A percentile compares a stretch with the other conserved stretches of the same genome.
Conservation (phyloP, 2,888 invertebrate genomes). For the Heliothis peltigera region DNA sequence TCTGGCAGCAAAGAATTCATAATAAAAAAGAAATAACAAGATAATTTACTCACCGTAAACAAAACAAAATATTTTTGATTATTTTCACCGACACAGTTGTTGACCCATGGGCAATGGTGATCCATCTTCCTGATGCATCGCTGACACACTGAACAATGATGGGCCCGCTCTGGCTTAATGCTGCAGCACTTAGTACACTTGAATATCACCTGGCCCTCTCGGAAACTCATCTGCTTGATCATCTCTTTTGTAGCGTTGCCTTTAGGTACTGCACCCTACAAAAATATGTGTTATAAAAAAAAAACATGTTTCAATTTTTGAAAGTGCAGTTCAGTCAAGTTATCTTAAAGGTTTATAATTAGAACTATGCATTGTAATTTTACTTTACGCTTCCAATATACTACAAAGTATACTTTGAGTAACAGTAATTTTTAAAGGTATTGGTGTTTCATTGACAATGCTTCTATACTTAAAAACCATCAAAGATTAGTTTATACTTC, state of each 20-base stretch:
- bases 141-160: constrained; percentile 98
- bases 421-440: too few relatives aligned
- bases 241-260: constrained; percentile 98
- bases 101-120: constrained; percentile 97
- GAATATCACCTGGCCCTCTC: constrained; percentile 97
- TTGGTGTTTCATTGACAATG: too few relatives aligned
- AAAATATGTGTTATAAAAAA: background rate
- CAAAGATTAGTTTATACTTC: too few relatives aligned
- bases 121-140: constrained; percentile 93
- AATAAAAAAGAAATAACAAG: too few relatives aligned
- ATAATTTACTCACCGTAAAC: constrained; percentile 94
- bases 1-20: too few relatives aligned
- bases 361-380: too few relatives aligned
- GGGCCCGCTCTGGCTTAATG: constrained; percentile 98
- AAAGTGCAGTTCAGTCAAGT: background rate
- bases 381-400: too few relatives aligned
- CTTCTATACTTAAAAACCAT: too few relatives aligned
- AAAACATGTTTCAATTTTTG: too few relatives aligned
- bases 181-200: constrained; percentile 99
- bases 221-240: constrained; percentile 97
- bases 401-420: too few relatives aligned
- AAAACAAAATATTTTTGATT: constrained; percentile 99
- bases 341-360: background rate
- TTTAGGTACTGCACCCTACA: constrained; percentile 96
- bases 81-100: constrained; percentile 99